Conservation (phyloP, 1,140 invertebrate species). For the Hycleus cichorii region DNA sequence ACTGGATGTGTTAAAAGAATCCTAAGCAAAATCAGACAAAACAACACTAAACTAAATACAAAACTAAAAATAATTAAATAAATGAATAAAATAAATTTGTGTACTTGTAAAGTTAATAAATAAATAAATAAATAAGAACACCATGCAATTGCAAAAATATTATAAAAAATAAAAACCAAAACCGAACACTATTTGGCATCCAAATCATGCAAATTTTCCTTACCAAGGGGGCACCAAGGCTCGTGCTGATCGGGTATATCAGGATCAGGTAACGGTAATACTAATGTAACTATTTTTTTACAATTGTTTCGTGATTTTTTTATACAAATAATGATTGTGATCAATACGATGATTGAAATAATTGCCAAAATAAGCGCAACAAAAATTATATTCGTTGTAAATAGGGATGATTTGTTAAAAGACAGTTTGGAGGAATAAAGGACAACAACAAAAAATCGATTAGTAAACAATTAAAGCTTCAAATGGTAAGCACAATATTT, state of each 20-base stretch:
- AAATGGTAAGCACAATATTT: no score
- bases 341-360: no score
- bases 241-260: slow-evolving; percentile 80
- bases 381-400: no score
- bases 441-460: no score
- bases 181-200: slow-evolving; percentile 18
- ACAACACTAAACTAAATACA: no score
- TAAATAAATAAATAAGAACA: slow-evolving; percentile 1
- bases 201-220: slow-evolving; percentile 35
- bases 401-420: no score
- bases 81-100: slow-evolving; percentile 2
- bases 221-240: slow-evolving; percentile 76
- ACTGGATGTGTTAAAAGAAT: background rate
- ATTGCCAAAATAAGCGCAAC: no score
- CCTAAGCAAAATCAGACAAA: background rate
- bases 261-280: slow-evolving; percentile 74
- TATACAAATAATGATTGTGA: no score
- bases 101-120: slow-evolving; percentile 7
- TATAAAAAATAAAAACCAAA: slow-evolving; percentile 5
- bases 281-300: slow-evolving; percentile 51
- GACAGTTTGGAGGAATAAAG: no score
- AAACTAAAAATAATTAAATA: background rate
- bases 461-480: no score
- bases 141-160: background rate
- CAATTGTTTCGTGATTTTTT: no score